Conservation (phyloP, 2,888 invertebrate genomes). For the Drosophila mimica region DNA sequence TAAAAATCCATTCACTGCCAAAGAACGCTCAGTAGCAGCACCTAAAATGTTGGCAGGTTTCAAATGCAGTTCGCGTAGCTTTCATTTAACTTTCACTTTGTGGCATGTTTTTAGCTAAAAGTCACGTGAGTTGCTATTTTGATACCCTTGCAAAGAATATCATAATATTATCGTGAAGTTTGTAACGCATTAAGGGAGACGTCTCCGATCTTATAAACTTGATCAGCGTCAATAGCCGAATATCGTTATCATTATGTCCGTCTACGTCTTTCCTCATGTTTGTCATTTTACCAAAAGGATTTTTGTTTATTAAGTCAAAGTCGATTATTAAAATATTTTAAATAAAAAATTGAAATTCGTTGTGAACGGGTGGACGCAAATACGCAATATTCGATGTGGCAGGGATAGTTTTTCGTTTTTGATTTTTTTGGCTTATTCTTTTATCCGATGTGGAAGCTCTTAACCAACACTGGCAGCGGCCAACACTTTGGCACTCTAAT, state of each 20-base stretch:
- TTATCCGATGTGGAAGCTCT: slow-evolving; percentile 34
- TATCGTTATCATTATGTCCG: not conserved
- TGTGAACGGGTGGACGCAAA: not conserved
- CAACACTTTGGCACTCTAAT: slow-evolving; percentile 57
- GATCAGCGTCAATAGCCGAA: not conserved
- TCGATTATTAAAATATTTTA: too few species aligned
- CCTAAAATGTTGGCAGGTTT: slow-evolving; percentile 40
- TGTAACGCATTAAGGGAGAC: too few species aligned
- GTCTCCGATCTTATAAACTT: too few species aligned
- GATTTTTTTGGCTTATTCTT: not conserved
- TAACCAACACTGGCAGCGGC: slow-evolving; percentile 56
- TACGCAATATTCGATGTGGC: not conserved
- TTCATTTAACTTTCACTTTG: slow-evolving; percentile 47
- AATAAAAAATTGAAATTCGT: not conserved
- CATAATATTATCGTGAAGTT: not conserved
- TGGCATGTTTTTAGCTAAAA: slow-evolving; percentile 18
- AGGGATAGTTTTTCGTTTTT: slow-evolving; percentile 1
- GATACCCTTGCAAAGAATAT: not conserved
- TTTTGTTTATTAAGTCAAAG: not conserved
- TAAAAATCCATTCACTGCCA: slow-evolving; percentile 35
- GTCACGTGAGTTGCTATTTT: slow-evolving; percentile 4
- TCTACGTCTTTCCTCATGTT: not conserved
- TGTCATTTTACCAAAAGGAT: not conserved
- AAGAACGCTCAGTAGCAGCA: slow-evolving; percentile 3
- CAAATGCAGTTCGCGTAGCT: slow-evolving; percentile 59